A percentile compares a stretch with the other conserved stretches of the same genome.
Conservation (phyloP, 2,888 invertebrate genomes). For the Drosophila emarginata region DNA sequence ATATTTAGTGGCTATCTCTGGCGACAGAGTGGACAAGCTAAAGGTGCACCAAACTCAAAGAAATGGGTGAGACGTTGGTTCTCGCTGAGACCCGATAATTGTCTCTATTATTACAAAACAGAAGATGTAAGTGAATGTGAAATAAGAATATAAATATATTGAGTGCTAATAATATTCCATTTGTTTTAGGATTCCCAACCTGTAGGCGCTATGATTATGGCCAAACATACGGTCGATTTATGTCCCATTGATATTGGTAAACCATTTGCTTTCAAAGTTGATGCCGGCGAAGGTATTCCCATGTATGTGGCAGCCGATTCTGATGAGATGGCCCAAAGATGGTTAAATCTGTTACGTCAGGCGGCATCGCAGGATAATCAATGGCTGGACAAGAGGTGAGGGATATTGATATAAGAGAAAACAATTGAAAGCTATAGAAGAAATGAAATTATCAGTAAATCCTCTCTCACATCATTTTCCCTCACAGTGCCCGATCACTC, state of each 20-base stretch:
- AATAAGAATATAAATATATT: background rate
- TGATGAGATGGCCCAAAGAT: constrained; percentile 88
- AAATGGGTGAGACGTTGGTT: constrained; percentile 96
- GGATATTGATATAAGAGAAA: constrained; percentile 31
- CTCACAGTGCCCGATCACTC: constrained; percentile 88
- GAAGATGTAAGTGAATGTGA: constrained; percentile 87
- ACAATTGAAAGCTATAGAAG: background rate
- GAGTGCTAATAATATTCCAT: background rate
- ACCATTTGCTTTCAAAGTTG: constrained; percentile 88
- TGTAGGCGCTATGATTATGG: constrained; percentile 93
- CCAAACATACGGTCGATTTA: constrained; percentile 89
- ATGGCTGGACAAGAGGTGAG: constrained; percentile 86
- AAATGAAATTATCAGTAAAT: background rate
- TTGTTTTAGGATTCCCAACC: constrained; percentile 89
- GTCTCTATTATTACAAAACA: constrained; percentile 96
- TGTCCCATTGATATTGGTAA: constrained; percentile 83
- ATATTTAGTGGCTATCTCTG: constrained; percentile 90
- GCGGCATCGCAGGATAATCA: constrained; percentile 89
- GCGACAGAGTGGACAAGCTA: constrained; percentile 87
- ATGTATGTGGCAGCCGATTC: constrained; percentile 92
- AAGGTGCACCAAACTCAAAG: constrained; percentile 83
- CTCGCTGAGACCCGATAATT: constrained; percentile 94
- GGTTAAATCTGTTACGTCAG: constrained; percentile 90
- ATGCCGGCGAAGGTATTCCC: constrained; percentile 87
- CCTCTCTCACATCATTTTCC: constrained; percentile 33